phyloP scores from a whole-genome alignment of 2,888 invertebrate species.

The Phaedon cochleariae region DNA sequence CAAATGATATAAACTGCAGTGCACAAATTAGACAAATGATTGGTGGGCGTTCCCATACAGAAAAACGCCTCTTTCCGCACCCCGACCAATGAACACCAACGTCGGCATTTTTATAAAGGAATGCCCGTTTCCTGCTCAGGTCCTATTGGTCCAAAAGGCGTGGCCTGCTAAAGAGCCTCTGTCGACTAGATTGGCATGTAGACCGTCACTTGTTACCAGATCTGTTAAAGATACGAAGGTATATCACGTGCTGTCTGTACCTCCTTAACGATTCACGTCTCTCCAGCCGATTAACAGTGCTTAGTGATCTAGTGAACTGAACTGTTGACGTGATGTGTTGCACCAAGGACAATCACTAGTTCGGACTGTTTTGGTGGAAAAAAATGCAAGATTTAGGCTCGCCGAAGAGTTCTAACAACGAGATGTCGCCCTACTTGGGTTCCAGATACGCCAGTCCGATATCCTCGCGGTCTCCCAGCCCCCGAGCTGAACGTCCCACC shows the following conservation, averaged over 20 bases:
- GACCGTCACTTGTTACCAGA: conserved; percentile 61
- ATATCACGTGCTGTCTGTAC: conserved; percentile 47
- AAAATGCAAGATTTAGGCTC: conserved; percentile 61
- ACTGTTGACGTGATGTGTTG: conserved; percentile 32
- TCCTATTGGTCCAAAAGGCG: conserved; percentile 50
- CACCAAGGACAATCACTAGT: conserved; percentile 24
- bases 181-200: conserved; percentile 52
- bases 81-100: conserved; percentile 47
- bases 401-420: conserved; percentile 48
- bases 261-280: conserved; percentile 40
- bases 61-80: conserved; percentile 42
- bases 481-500: conserved; percentile 64
- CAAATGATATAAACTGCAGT: conserved; percentile 58
- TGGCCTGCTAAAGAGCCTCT: conserved; percentile 48
- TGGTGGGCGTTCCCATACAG: conserved; percentile 52
- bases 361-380: conserved; percentile 18
- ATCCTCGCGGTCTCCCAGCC: conserved; percentile 62
- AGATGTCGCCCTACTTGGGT: conserved; percentile 59
- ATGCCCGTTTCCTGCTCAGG: conserved; percentile 39
- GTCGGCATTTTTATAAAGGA: conserved; percentile 51
- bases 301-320: conserved; percentile 30
- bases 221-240: conserved; percentile 56
- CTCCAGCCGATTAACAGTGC: conserved; percentile 19
- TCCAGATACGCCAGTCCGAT: conserved; percentile 60
- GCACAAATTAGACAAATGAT: conserved; percentile 57